Evolutionary conservation across 2,888 invertebrate genomes (phyloP).

Genomic region (Epistrophe eligans): DNA sequence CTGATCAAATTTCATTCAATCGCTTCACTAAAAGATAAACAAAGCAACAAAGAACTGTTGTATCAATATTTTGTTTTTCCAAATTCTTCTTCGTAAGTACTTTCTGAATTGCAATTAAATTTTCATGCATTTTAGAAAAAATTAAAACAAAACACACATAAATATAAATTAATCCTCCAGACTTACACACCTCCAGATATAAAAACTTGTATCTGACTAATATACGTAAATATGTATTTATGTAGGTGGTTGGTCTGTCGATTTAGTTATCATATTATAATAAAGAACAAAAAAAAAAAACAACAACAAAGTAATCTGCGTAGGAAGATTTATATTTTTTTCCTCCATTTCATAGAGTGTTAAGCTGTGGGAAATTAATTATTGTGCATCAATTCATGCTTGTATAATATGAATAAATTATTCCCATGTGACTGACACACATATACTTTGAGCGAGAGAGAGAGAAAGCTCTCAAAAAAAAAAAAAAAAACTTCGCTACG

Average conservation of each 20-base stretch:
- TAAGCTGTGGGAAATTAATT: slow-evolving; percentile 28
- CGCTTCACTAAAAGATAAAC: background rate
- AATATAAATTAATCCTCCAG: background rate
- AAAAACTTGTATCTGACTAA: slow-evolving; percentile 18
- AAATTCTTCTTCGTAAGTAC: background rate
- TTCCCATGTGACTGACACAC: slow-evolving; percentile 52
- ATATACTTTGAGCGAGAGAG: slow-evolving; percentile 19
- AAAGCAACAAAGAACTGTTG: slow-evolving; percentile 6
- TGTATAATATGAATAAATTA: slow-evolving; percentile 44
- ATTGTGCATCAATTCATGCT: slow-evolving; percentile 37
- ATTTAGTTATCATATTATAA: slow-evolving; percentile 15
- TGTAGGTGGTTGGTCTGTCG: slow-evolving; percentile 25
- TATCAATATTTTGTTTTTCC: background rate
- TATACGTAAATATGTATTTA: background rate
- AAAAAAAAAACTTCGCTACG: background rate
- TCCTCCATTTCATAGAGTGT: slow-evolving; percentile 17
- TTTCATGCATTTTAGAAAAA: slow-evolving; percentile 10
- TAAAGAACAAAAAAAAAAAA: slow-evolving; percentile 5
- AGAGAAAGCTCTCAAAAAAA: background rate
- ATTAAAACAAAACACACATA: background rate
- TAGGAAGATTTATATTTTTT: slow-evolving; percentile 40
- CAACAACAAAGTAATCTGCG: slow-evolving; percentile 10
- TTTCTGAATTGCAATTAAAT: background rate
- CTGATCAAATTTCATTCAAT: background rate
- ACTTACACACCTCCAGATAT: slow-evolving; percentile 16